These are phyloP conservation scores for Neostethus bicornis DNA, from an alignment of 2,797 vertebrate species.

Conservation along the genomic window DNA sequence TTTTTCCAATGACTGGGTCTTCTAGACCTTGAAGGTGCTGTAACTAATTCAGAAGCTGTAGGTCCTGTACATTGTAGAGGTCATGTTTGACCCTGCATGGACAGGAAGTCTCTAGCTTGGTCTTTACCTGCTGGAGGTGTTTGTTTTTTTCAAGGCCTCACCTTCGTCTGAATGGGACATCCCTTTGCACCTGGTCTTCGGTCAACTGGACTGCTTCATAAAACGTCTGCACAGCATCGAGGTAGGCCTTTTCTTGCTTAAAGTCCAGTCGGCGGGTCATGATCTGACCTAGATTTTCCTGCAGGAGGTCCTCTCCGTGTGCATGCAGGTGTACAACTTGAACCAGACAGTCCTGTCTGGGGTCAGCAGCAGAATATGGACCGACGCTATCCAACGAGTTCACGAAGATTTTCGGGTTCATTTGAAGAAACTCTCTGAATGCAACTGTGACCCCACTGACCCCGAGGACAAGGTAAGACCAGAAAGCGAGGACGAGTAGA, in stretches of 20 bases:
- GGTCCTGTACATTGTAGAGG: too few species aligned
- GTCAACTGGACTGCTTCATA: slow-evolving; percentile 75
- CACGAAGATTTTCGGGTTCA: slow-evolving; percentile 70
- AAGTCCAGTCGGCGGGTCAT: too few species aligned
- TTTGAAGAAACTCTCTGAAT: slow-evolving; percentile 67
- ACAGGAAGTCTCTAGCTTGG: too few species aligned
- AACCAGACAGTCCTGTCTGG: slow-evolving; percentile 78
- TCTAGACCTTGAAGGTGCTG: too few species aligned
- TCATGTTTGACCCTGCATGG: too few species aligned
- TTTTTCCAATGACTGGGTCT: too few species aligned
- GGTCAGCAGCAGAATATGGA: slow-evolving; percentile 53
- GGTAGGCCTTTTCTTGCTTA: slow-evolving; percentile 15
- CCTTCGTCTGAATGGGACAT: slow-evolving; percentile 72
- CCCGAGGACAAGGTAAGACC: slow-evolving; percentile 58
- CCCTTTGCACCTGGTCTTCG: slow-evolving; percentile 70
- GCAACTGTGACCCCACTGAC: slow-evolving; percentile 79
- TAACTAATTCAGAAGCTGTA: too few species aligned
- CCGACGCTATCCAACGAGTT: neutral
- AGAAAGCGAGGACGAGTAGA: slow-evolving; percentile 62
- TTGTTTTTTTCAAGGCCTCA: slow-evolving; percentile 45
- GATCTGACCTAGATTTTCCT: neutral
- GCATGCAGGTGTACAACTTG: slow-evolving; percentile 72
- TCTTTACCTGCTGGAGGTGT: too few species aligned
- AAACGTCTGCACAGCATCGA: slow-evolving; percentile 68
- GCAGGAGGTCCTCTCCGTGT: slow-evolving; percentile 76